Evolutionary conservation across 2,113 vertebrate genomes (phyloP).

Genomic region (Tychaedon coryphoeus): DNA sequence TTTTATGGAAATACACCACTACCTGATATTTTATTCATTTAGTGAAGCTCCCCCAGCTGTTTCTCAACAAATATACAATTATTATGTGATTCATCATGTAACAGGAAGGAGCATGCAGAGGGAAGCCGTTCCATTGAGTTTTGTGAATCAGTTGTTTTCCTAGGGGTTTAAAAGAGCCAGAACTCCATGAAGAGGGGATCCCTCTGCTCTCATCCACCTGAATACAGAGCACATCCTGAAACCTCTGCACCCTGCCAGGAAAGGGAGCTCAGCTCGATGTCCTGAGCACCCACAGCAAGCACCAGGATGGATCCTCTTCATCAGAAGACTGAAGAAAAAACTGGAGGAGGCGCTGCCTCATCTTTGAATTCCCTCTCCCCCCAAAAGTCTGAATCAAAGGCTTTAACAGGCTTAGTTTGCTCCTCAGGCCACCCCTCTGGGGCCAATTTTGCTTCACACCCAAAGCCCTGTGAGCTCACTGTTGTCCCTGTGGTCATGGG

Average conservation of each 20-base stretch:
- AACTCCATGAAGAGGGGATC: not conserved
- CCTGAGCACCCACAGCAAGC: accelerated
- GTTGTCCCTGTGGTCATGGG: accelerated
- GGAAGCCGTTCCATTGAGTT: not conserved
- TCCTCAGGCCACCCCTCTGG: not conserved
- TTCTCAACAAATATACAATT: constrained; percentile 20
- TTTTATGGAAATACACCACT: not conserved
- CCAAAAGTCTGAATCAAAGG: not conserved
- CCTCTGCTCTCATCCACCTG: not conserved
- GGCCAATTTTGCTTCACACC: not conserved
- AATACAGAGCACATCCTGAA: not conserved
- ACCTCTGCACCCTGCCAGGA: not conserved
- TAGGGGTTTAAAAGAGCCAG: not conserved
- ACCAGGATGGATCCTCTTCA: not conserved
- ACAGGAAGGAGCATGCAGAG: not conserved
- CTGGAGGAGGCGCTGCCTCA: not conserved
- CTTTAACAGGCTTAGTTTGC: not conserved
- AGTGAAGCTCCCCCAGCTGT: not conserved
- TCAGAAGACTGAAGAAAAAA: not conserved
- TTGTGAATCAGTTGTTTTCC: not conserved
- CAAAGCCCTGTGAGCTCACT: not conserved
- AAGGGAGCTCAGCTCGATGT: accelerated
- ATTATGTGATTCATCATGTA: not conserved
- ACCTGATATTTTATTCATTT: constrained; percentile 3
- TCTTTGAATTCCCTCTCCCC: not conserved